phyloP scores from a whole-genome alignment of 2,888 invertebrate species.

The Acutogordius australiensis region DNA sequence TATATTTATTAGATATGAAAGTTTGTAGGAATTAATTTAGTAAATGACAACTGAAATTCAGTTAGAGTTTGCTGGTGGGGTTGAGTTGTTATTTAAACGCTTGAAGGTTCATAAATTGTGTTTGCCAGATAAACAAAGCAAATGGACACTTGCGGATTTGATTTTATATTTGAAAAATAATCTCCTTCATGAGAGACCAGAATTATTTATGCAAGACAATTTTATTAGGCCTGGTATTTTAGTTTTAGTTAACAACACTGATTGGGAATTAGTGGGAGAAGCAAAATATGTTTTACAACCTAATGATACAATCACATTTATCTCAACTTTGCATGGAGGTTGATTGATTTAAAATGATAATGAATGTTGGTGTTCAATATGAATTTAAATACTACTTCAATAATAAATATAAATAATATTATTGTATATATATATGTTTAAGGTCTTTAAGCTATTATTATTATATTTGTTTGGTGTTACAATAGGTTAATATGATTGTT shows the following conservation, averaged over 20 bases:
- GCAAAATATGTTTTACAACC: conserved; percentile 12
- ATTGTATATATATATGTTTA: too few species aligned
- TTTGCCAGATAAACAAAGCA: conserved; percentile 28
- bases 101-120: conserved; percentile 39
- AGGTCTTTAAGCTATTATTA: too few species aligned
- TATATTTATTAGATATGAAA: conserved; percentile 8
- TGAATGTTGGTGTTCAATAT: too few species aligned
- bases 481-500: too few species aligned
- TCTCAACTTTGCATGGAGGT: conserved; percentile 20
- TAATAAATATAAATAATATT: too few species aligned
- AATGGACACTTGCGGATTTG: conserved; percentile 40
- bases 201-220: conserved; percentile 29
- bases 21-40: not conserved
- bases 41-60: too few species aligned
- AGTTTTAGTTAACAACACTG: conserved; percentile 67
- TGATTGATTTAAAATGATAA: conserved; percentile 13
- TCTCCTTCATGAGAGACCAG: conserved; percentile 45
- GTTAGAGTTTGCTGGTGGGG: conserved; percentile 42
- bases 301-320: conserved; percentile 18
- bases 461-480: too few species aligned
- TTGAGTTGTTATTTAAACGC: conserved; percentile 58
- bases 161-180: conserved; percentile 55
- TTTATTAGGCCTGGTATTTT: conserved; percentile 40
- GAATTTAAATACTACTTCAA: too few species aligned
- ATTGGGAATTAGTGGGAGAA: conserved; percentile 53